phyloP scores from a whole-genome alignment of 2,797 vertebrate genomes.

The Urophycis tenuis region DNA sequence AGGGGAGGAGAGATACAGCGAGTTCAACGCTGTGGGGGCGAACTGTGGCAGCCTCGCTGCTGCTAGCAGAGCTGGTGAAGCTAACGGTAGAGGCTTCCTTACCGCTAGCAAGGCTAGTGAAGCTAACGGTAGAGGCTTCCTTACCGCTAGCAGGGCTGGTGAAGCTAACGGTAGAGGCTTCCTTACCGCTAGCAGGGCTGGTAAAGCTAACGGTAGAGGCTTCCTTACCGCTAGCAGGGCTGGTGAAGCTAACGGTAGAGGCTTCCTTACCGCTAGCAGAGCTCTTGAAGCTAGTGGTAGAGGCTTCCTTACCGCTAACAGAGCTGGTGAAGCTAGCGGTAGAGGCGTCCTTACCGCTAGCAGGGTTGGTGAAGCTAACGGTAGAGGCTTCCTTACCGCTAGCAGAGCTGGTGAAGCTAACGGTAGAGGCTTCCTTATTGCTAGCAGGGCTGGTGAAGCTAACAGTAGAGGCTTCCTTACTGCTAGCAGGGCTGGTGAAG shows the following conservation, averaged over 20 bases:
- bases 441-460: background rate
- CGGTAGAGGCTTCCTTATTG: background rate
- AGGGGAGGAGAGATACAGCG: conserved; percentile 55
- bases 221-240: too few species aligned
- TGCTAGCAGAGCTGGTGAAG: background rate
- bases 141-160: background rate
- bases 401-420: background rate
- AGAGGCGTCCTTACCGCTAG: background rate
- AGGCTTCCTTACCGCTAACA: too few species aligned
- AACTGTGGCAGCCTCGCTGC: background rate
- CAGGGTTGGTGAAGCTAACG: background rate
- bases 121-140: background rate
- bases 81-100: background rate
- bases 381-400: background rate
- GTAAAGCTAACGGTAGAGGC: too few species aligned
- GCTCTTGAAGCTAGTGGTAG: background rate
- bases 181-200: too few species aligned
- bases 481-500: background rate
- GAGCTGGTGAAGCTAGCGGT: background rate
- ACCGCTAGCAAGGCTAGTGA: background rate
- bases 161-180: too few species aligned
- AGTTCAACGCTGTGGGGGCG: conserved; percentile 40
- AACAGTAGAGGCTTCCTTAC: background rate
- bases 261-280: background rate
- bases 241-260: too few species aligned